Evolutionary conservation across 2,888 invertebrate genomes (phyloP), one percentile per base, ranked within the genome.

Genomic region (Perizoma flavofasciatum): DNA sequence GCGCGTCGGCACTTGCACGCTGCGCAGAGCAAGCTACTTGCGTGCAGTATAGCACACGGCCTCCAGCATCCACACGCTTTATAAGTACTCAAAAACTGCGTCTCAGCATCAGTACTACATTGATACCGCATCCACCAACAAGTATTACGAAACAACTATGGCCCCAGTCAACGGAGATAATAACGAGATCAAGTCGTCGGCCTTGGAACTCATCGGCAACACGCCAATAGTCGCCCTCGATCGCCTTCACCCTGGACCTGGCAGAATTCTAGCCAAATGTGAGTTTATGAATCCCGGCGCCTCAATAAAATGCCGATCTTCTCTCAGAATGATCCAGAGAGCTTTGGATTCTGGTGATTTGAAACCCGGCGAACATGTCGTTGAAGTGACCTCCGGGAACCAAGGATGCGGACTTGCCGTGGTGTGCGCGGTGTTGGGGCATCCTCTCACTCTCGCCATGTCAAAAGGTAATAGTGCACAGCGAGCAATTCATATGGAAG

Each of bases 241-340:
- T 61, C 84, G 91, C 40, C 58, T 91, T 1, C 77, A 89, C 65
- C 64, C 85, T 0, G 91, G 91, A 2, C 89, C 91, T 2, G 91
- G 91, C 6, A 75, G 91, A 32, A 83, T 92, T 59, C 70, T 92
- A 45, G 91, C 82, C 1, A 92, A 91, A 84, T 92, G 91, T 75
- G 91, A 92, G 70, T 91, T 86, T 61, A 91, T 89, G 89, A 92
- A 90, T 55, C 91, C 91, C 6, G 89, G 91, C 37, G 91, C 84
- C 8, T 92, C 91, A 0, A 82, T 92, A 40, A 92, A 92, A 77
- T 85, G 85, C 57, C 84, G 91, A 9, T 92, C 91, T 0, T 84
- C 91, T 0, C 66, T 90, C 49, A 76, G 83, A 60, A 91, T 91
- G 91, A 83, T 92, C 58, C 66, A 75, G 40, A 75, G 76, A 47